Percentiles rank a stretch among this genome's conserved stretches.
Conservation (phyloP, 1,140 invertebrate genomes). For the Melitaea cinxia region DNA sequence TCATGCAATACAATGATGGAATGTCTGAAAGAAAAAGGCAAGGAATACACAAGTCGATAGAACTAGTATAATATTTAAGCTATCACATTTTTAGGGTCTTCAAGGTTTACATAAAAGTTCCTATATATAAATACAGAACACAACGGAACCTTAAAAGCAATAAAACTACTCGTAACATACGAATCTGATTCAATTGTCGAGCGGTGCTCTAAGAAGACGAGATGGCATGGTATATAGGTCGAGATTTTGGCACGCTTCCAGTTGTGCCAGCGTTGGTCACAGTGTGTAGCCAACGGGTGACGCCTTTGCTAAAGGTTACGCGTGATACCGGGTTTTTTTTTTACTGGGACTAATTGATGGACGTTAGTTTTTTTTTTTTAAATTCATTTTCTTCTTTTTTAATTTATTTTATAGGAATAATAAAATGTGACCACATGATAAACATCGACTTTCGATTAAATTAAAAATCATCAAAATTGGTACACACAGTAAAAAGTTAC, state of each 20-base stretch:
- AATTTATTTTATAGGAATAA: too few relatives aligned
- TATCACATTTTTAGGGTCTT: too few relatives aligned
- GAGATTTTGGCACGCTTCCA: constrained; percentile 59
- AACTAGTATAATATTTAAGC: too few relatives aligned
- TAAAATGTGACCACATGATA: too few relatives aligned
- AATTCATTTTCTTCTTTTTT: too few relatives aligned
- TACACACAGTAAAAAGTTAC: too few relatives aligned
- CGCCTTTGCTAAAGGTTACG: constrained; percentile 60
- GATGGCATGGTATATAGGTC: constrained; percentile 66
- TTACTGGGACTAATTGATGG: constrained; percentile 30
- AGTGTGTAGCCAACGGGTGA: constrained; percentile 49
- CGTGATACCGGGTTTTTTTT: constrained; percentile 33
- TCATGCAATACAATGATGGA: too few relatives aligned
- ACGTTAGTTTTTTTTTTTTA: neutral
- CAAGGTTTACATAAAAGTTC: too few relatives aligned
- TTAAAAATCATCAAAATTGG: too few relatives aligned
- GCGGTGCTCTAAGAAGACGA: constrained; percentile 50
- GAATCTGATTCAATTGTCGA: constrained; percentile 56
- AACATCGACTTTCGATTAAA: too few relatives aligned
- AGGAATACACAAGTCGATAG: too few relatives aligned
- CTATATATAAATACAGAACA: neutral
- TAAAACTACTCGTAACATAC: constrained; percentile 48
- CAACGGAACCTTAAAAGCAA: constrained; percentile 13
- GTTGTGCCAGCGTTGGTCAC: constrained; percentile 60
- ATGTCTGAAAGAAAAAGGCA: too few relatives aligned